Evolutionary conservation across 1,140 invertebrate species (phyloP).

Genomic region (Drosophila cardini): DNA sequence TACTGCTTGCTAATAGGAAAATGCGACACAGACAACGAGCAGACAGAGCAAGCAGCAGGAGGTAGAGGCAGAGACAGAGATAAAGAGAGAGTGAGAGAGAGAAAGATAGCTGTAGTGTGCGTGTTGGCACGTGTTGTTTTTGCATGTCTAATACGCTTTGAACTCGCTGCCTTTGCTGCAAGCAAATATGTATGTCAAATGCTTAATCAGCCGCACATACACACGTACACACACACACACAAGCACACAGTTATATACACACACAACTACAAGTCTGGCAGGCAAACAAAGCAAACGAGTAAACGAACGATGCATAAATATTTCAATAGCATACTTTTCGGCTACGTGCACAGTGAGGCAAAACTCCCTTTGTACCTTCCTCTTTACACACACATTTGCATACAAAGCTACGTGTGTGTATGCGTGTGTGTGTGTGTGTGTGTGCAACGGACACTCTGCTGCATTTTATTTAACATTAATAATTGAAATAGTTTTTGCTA

Average conservation of each 20-base stretch:
- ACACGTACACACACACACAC: constrained; percentile 21
- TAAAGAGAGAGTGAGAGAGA: neutral
- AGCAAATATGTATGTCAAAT: constrained; percentile 76
- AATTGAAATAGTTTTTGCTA: constrained; percentile 56
- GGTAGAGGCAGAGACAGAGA: neutral
- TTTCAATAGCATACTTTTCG: constrained; percentile 81
- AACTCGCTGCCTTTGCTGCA: constrained; percentile 49
- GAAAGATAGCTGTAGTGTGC: constrained; percentile 40
- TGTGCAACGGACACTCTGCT: constrained; percentile 38
- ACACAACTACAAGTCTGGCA: constrained; percentile 18
- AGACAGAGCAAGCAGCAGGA: neutral
- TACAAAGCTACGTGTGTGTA: neutral
- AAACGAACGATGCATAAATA: constrained; percentile 72
- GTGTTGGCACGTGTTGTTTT: constrained; percentile 76
- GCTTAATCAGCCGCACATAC: constrained; percentile 74
- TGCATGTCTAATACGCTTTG: constrained; percentile 76
- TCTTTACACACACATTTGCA: neutral
- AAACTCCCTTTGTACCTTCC: neutral
- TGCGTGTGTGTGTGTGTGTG: constrained; percentile 29
- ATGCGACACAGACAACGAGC: constrained; percentile 61
- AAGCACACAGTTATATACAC: too few species aligned
- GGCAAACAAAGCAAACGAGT: constrained; percentile 66
- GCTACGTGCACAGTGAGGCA: constrained; percentile 59
- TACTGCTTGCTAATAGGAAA: constrained; percentile 76
- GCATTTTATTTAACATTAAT: constrained; percentile 75